Conservation (phyloP, 1,140 invertebrate species). For the Leucophenga varia region DNA sequence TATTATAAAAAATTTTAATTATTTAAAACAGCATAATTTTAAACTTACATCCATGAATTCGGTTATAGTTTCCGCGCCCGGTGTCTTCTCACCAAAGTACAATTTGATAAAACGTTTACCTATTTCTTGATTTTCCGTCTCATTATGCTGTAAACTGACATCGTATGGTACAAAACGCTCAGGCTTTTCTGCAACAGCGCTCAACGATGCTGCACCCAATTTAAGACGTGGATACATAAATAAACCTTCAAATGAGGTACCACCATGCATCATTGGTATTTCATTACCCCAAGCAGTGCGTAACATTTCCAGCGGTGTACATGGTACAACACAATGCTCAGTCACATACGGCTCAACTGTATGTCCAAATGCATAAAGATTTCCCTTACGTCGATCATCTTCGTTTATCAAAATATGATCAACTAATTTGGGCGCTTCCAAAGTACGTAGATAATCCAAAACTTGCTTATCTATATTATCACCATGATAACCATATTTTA, state of each 20-base stretch:
- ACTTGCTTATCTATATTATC: slow-evolving; percentile 35
- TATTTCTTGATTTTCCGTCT: background rate
- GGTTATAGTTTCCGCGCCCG: background rate
- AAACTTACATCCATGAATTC: slow-evolving; percentile 14
- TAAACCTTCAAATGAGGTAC: slow-evolving; percentile 47
- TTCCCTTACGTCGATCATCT: slow-evolving; percentile 29
- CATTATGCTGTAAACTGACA: slow-evolving; percentile 9
- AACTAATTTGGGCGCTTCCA: slow-evolving; percentile 10
- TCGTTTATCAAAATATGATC: slow-evolving; percentile 9
- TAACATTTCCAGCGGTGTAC: slow-evolving; percentile 38
- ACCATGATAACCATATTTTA: slow-evolving; percentile 18
- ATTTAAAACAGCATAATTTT: background rate
- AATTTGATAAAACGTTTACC: background rate
- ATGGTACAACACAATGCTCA: slow-evolving; percentile 38
- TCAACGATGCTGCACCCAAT: slow-evolving; percentile 21
- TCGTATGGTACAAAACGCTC: slow-evolving; percentile 25
- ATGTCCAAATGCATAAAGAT: slow-evolving; percentile 39
- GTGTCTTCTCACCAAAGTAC: slow-evolving; percentile 11
- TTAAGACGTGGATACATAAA: slow-evolving; percentile 41
- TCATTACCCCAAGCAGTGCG: slow-evolving; percentile 44
- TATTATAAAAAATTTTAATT: background rate
- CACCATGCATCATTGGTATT: slow-evolving; percentile 52
- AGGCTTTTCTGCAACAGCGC: slow-evolving; percentile 25
- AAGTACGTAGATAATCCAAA: slow-evolving; percentile 39
- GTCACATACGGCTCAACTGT: slow-evolving; percentile 49